phyloP scores from a whole-genome alignment of 2,797 vertebrate genomes.

The Sphenodon punctatus region DNA sequence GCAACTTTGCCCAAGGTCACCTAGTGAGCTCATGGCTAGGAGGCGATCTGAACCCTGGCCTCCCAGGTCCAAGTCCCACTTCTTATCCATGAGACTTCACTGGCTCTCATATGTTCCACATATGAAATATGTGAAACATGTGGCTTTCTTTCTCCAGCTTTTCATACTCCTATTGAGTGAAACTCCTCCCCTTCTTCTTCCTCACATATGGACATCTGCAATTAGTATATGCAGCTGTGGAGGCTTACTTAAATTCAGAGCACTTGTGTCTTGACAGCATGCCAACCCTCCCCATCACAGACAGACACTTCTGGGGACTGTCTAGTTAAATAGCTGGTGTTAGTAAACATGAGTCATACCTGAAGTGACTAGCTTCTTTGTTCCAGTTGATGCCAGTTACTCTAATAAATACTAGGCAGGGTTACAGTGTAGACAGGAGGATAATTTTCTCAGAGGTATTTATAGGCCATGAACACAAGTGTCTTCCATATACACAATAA shows the following conservation, averaged over 20 bases:
- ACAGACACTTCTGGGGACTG: not conserved
- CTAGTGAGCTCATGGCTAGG: too few species aligned
- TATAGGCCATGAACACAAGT: slow-evolving; percentile 21
- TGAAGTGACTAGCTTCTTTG: slow-evolving; percentile 27
- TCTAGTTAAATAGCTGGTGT: not conserved
- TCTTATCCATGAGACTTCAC: too few species aligned
- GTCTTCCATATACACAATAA: slow-evolving; percentile 32
- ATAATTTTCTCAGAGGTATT: slow-evolving; percentile 33
- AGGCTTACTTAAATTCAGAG: not conserved
- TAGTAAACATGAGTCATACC: slow-evolving; percentile 15
- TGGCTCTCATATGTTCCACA: too few species aligned
- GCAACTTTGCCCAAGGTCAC: too few species aligned
- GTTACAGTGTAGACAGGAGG: not conserved
- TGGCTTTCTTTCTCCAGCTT: not conserved
- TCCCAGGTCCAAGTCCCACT: too few species aligned
- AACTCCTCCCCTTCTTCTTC: not conserved
- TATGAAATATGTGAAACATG: too few species aligned
- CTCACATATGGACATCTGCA: not conserved
- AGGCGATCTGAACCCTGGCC: too few species aligned
- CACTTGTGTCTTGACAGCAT: not conserved
- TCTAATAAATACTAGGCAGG: slow-evolving; percentile 4
- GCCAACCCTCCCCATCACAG: not conserved
- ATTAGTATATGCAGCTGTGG: not conserved
- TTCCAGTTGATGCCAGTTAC: slow-evolving; percentile 20
- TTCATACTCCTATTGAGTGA: not conserved